Evolutionary conservation across 2,888 invertebrate genomes (phyloP), one percentile per base, ranked within the genome.

Genomic region (Tinea pellionella): DNA sequence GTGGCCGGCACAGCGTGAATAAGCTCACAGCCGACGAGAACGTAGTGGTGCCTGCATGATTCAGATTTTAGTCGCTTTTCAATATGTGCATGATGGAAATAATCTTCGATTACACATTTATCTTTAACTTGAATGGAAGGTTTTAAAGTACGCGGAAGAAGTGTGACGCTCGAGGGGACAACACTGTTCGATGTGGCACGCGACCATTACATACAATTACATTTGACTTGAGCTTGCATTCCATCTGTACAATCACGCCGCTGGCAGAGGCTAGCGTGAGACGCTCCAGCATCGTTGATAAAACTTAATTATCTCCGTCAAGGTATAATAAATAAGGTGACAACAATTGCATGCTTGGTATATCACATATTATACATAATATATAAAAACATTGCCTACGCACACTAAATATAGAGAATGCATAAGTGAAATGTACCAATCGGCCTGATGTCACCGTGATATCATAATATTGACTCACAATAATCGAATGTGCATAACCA

Each of bases 11-110:
- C n/a, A n/a, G n/a, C n/a, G n/a, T n/a, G 37, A 6, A 6, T 74
- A 84, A 84, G 83, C 82, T 84, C 77, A 67, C 66, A 59, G 59
- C 62, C n/a, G n/a, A n/a, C n/a, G n/a, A n/a, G n/a, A n/a, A 37
- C n/a, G 2, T 32, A 24, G 15, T 7, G 42, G n/a, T n/a, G n/a
- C n/a, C n/a, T 47, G 37, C 18, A 59, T 55, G 61, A 62, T 59
- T 61, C 60, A 47, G 13, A 47, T 13, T 16, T 47, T 47, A 15
- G 41, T 15, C 1, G 47, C 16, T 47, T 47, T 47, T 47, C 30
- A 16, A 18, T 18, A 55, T 24, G 15, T 13, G 15, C 47, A n/a
- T 2, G 13, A 47, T 47, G 47, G 47, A 47, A 47, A 15, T 15
- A n/a, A 4, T 47, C 15, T 9, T 47, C 15, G 47, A 47, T 47